Evolutionary conservation across 2,888 invertebrate genomes (phyloP).

Genomic region (Volucella zonaria): DNA sequence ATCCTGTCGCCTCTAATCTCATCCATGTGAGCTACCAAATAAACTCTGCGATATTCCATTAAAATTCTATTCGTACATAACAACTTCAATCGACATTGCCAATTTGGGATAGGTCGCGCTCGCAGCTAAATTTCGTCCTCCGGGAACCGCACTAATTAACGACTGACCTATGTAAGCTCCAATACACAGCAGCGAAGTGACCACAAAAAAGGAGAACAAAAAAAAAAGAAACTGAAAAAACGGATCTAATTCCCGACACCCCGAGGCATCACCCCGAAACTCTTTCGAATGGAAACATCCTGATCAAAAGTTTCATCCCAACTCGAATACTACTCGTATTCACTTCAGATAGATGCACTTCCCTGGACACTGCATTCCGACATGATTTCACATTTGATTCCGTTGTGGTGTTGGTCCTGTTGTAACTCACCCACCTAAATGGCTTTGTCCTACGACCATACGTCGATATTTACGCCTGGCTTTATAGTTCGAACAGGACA

Average conservation of each 20-base stretch:
- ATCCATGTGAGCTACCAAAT: constrained; percentile 20
- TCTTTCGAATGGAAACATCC: constrained; percentile 29
- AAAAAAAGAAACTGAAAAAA: constrained; percentile 30
- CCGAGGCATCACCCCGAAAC: not conserved
- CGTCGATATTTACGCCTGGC: constrained; percentile 61
- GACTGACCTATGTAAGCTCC: constrained; percentile 14
- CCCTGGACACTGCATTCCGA: constrained; percentile 19
- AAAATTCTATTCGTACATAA: constrained; percentile 47
- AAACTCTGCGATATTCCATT: constrained; percentile 41
- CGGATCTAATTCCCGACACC: constrained; percentile 2
- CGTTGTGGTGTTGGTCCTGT: constrained; percentile 9
- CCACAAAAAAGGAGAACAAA: not conserved
- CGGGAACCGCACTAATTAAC: constrained; percentile 40
- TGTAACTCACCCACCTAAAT: constrained; percentile 17
- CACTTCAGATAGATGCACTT: constrained; percentile 20
- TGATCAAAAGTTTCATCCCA: constrained; percentile 64
- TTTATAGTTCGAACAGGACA: constrained; percentile 44
- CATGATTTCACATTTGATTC: constrained; percentile 62
- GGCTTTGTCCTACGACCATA: constrained; percentile 33
- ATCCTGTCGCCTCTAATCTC: too few species aligned
- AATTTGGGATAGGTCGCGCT: constrained; percentile 4
- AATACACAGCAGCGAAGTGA: not conserved
- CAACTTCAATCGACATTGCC: constrained; percentile 34
- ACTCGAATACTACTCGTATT: not conserved
- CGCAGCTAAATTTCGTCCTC: constrained; percentile 13